Evolutionary conservation across 2,888 invertebrate genomes (phyloP), one percentile per base, ranked within the genome.

Genomic region (Tortrix viridana): DNA sequence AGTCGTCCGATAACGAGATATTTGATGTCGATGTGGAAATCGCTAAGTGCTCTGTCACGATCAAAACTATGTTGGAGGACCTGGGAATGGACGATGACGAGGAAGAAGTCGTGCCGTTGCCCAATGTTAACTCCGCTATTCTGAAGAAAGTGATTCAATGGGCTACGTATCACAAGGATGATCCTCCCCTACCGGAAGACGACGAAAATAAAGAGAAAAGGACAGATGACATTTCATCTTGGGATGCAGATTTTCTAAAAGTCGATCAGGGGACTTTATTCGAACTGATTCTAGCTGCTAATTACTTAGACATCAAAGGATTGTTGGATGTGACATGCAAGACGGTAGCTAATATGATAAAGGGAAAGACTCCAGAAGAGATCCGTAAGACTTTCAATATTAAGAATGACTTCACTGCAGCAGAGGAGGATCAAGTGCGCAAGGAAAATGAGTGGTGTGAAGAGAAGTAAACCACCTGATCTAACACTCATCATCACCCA

Each of bases 211-310:
- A 98, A 84, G 98, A 98, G 81, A 99, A 99, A 80, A 93, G 99
- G n/a, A 99, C 99, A 0, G 99, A 99, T 83, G 99, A 99, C 81
- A 99, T 99, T 72, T 97, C 97, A 22, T 98, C 98, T 0, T 99
- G 99, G 99, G 99, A 99, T 92, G 98, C 98, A 0, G 99, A 99
- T 85, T 99, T 99, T 80, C 92, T 99, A 7, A 99, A 99, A 93
- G 99, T 99, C 37, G 98, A 99, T 84, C 98, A 99, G 85, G 98
- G 98, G 65, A 99, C 98, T 1, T 91, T 99, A 14, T 99, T 98
- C 84, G 99, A 99, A 90, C 92, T 99, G 46, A 99, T 99, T 76
- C 90, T 99, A 92, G 98, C 99, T 53, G 98, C 99, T 7, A 99
- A 99, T 88, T 99, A 99, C 84, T 93, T 99, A 77, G 98, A 99